Base-by-base conservation (phyloP, 1,140 invertebrate genomes). In the Stegodyphus mimosarum region DNA sequence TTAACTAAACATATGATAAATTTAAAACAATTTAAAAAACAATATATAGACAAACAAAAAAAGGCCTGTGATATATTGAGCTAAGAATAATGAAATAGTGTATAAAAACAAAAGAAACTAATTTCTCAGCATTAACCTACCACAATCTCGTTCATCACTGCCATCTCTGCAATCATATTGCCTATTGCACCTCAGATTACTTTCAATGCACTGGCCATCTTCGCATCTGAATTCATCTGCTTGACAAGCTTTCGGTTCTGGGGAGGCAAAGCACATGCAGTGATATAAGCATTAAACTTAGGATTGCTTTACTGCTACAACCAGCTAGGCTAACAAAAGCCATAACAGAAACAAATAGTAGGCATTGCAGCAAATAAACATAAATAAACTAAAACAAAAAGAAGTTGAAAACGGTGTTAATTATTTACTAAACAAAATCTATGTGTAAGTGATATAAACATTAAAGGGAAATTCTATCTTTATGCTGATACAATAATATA, bases 121-220 rank as follows among this genome's bases (percentile, higher is more conserved):
- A 48, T 17, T 69, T 67, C 6, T 33, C 50, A 76, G 48, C 7
- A 6, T 78, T 55, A 51, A 91, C 90, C 89, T 89, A 92, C 91
- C 85, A 88, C 92, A 92, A 74, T 90, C 88, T 7, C 88, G 79
- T 64, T 92, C 90, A 88, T 92, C 91, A 6, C 91, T 92, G 7
- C 88, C 87, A 87, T 92, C 91, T 4, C 89, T 88, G 87, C 91
- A 92, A 5, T 90, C 91, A 18, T 87, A 83, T 67, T 86, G 72
- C 6, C 87, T 70, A 13, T 88, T 73, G 7, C 90, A 91, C 11
- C 87, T 83, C 6, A 87, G 72, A 2, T 86, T 70, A 5, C 55
- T 67, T 11, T 88, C 86, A 64, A 91, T 89, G 81, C 90, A 91
- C 72, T 90, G 89, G 5, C 90, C 90, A 84, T 89, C 90, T 7